Conservation (phyloP, 2,113 vertebrate species). For the Zosterops pallidus region DNA sequence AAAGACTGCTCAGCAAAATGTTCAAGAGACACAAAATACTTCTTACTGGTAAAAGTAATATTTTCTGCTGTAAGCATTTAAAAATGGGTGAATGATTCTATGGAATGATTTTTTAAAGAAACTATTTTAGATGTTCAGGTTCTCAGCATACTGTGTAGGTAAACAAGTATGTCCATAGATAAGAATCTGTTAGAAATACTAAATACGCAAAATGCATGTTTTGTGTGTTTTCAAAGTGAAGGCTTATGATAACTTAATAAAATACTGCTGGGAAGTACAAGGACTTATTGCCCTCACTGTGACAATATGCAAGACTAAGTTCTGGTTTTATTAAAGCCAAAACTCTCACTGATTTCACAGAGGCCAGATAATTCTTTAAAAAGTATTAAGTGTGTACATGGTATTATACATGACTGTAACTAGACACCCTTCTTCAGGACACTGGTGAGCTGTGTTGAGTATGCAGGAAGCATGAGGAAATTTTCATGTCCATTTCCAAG, state of each 20-base stretch:
- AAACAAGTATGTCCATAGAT: background rate
- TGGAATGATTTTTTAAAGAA: background rate
- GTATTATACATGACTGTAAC: background rate
- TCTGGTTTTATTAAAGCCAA: background rate
- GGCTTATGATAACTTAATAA: background rate
- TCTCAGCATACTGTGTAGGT: background rate
- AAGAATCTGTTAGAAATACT: background rate
- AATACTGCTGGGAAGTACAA: background rate
- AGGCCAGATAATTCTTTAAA: background rate
- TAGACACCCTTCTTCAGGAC: background rate
- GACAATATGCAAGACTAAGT: background rate
- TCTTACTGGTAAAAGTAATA: background rate
- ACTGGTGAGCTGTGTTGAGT: background rate
- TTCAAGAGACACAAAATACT: background rate
- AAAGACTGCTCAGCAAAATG: background rate
- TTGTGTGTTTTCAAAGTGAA: background rate
- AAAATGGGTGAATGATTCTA: background rate
- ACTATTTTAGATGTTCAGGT: background rate
- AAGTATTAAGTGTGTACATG: background rate
- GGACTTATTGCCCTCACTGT: background rate
- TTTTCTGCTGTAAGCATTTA: background rate
- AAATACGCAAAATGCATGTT: background rate
- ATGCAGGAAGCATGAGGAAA: background rate
- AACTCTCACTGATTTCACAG: background rate
- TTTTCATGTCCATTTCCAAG: background rate